phyloP scores from a whole-genome alignment of 2,113 vertebrate genomes.

The Xenotilapia leptura region DNA sequence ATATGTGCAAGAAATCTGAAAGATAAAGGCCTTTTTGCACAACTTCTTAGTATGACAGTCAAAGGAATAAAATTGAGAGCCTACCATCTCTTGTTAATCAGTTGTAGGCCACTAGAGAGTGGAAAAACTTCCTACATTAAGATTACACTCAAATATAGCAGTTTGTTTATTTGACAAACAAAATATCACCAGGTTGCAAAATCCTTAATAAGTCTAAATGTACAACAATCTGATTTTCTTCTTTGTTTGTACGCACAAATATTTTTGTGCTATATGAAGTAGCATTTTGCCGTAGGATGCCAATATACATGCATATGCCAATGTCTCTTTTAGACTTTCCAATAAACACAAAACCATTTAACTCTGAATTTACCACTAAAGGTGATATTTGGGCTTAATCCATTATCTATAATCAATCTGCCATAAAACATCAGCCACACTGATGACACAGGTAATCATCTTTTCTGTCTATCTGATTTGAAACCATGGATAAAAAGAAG shows the following conservation, averaged over 20 bases:
- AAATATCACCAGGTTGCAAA: not conserved
- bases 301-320: not conserved
- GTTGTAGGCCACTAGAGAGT: not conserved
- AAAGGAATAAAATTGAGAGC: not conserved
- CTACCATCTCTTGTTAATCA: not conserved
- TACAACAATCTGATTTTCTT: not conserved
- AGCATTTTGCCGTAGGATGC: not conserved
- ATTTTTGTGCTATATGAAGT: not conserved
- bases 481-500: not conserved
- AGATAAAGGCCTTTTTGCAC: not conserved
- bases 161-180: not conserved
- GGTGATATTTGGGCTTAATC: not conserved
- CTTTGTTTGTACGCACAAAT: not conserved
- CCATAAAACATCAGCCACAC: fast-evolving
- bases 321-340: not conserved
- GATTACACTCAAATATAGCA: not conserved
- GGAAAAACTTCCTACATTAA: not conserved
- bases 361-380: not conserved
- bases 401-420: not conserved
- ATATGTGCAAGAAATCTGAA: not conserved
- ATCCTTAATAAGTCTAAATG: not conserved
- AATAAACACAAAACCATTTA: not conserved
- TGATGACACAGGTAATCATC: not conserved
- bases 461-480: not conserved
- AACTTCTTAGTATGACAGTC: not conserved